These are phyloP conservation scores for Heterodera carotae DNA, from an alignment of 1,140 invertebrate species.

Conservation along the genomic window DNA sequence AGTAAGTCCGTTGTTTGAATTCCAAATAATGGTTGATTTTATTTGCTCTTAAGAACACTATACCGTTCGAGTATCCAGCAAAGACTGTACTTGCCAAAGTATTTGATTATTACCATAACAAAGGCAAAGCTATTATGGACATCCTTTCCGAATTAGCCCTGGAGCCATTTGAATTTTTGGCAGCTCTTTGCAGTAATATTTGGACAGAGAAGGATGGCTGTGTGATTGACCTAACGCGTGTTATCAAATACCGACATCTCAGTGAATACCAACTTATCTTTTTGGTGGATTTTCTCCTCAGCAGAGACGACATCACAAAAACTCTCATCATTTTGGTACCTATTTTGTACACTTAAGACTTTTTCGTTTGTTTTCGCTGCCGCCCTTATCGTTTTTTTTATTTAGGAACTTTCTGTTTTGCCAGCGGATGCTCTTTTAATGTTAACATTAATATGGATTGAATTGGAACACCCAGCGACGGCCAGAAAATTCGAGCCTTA, in stretches of 20 bases:
- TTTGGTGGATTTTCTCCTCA: slow-evolving; percentile 15
- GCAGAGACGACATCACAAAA: neutral
- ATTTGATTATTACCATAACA: neutral
- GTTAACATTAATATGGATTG: slow-evolving; percentile 22
- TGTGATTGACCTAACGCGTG: slow-evolving; percentile 5
- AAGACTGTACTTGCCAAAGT: neutral
- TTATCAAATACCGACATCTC: slow-evolving; percentile 17
- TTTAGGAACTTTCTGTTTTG: slow-evolving; percentile 19
- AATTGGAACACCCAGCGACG: slow-evolving; percentile 12
- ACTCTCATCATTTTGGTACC: neutral
- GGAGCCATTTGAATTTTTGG: slow-evolving; percentile 18
- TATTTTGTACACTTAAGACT: neutral
- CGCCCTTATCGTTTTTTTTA: neutral
- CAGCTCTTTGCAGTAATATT: slow-evolving; percentile 14
- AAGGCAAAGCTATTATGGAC: neutral
- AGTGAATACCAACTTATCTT: slow-evolving; percentile 16
- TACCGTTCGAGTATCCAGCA: slow-evolving; percentile 1
- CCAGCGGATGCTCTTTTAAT: slow-evolving; percentile 23
- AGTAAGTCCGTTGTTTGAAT: too few relatives aligned
- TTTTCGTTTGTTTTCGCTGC: neutral
- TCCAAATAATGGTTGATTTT: too few relatives aligned
- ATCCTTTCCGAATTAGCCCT: slow-evolving; percentile 1
- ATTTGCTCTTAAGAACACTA: neutral
- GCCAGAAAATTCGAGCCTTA: slow-evolving; percentile 17
- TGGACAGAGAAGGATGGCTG: neutral